Evolutionary conservation across 2,113 vertebrate genomes (phyloP).

Genomic region (Oreochromis spilurus): DNA sequence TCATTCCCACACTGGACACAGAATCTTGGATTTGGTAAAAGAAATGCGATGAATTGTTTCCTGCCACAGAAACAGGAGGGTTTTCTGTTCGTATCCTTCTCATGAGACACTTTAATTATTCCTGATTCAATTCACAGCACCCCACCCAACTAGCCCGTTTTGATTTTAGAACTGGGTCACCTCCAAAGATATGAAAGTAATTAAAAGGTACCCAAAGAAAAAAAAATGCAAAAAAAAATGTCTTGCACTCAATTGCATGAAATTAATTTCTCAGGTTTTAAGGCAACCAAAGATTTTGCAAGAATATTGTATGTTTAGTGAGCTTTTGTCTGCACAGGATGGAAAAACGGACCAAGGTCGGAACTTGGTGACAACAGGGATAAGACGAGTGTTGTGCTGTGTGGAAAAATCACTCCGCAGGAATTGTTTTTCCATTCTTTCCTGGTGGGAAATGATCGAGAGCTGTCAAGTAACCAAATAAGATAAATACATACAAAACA

Average conservation of each 20-base stretch:
- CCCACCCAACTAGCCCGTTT: neutral
- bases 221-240: neutral
- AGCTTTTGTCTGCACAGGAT: neutral
- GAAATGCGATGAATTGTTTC: neutral
- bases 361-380: neutral
- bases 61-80: neutral
- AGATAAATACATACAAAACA: neutral
- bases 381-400: neutral
- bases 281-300: neutral
- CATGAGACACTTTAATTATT: conserved; percentile 9
- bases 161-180: conserved; percentile 20
- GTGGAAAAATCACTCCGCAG: neutral
- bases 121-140: neutral
- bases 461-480: conserved; percentile 4
- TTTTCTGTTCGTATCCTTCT: neutral
- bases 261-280: neutral
- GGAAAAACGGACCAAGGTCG: neutral
- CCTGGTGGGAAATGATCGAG: neutral
- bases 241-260: neutral
- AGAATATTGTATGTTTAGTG: neutral
- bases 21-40: neutral
- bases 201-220: neutral
- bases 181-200: conserved; percentile 17
- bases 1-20: neutral
- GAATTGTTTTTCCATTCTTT: neutral